A percentile compares a stretch with the other conserved stretches of the same genome.
These are phyloP conservation scores for Nebria salina DNA, from an alignment of 2,888 invertebrate genomes.

Conservation along the genomic window DNA sequence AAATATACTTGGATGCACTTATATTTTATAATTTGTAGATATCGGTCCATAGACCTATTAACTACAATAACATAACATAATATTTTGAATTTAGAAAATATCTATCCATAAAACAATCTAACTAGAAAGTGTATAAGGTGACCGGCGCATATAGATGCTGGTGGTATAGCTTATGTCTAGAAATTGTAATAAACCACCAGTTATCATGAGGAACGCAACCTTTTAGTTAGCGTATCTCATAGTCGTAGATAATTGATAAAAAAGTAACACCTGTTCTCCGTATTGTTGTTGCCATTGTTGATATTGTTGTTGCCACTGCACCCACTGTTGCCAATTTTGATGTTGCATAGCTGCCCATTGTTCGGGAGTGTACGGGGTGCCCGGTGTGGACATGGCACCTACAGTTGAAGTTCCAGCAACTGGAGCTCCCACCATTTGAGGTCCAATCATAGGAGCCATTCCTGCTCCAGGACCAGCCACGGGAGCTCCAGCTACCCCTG, in stretches of 20 bases:
- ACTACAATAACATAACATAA: too few species aligned
- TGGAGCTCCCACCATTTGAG: constrained; percentile 24
- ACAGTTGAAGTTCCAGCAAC: constrained; percentile 50
- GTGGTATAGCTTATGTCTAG: too few species aligned
- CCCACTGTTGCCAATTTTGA: constrained; percentile 79
- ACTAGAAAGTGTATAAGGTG: too few species aligned
- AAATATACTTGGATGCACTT: constrained; percentile 42
- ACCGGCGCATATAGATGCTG: too few species aligned
- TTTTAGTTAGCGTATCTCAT: too few species aligned
- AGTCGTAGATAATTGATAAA: not conserved
- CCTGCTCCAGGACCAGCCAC: constrained; percentile 50
- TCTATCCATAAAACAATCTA: too few species aligned
- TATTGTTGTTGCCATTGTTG: constrained; percentile 81
- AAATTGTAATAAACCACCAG: too few species aligned
- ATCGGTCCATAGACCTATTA: too few species aligned
- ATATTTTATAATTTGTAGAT: constrained; percentile 14
- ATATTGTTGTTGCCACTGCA: constrained; percentile 82
- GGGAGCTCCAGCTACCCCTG: constrained; percentile 45
- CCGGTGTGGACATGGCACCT: constrained; percentile 52
- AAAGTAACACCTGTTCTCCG: constrained; percentile 71
- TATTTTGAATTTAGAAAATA: too few species aligned
- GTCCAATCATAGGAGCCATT: constrained; percentile 23
- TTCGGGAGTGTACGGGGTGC: constrained; percentile 68
- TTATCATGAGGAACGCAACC: too few species aligned
- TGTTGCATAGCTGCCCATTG: constrained; percentile 77